These are phyloP conservation scores for Ctenochaetus hawaiiensis DNA, from an alignment of 2,797 vertebrate species.

Conservation along the genomic window DNA sequence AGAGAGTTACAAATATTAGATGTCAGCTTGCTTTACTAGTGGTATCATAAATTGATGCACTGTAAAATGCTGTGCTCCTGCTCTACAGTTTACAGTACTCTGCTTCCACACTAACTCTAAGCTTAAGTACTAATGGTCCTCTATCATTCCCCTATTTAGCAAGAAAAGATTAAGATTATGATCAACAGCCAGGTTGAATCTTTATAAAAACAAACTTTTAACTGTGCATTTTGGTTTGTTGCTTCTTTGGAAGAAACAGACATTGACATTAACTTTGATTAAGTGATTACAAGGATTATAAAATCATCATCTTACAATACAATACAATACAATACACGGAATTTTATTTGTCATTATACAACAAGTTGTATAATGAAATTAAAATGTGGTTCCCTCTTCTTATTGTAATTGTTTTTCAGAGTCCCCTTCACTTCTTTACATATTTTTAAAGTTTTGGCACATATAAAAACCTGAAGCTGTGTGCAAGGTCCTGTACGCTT, in stretches of 20 bases:
- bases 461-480: too few species aligned
- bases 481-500: too few species aligned
- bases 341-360: too few species aligned
- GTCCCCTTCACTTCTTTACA: not conserved
- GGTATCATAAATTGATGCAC: not conserved
- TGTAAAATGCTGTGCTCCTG: not conserved
- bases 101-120: not conserved
- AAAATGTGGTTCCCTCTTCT: too few species aligned
- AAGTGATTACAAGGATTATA: constrained; percentile 48
- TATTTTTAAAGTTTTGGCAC: too few species aligned
- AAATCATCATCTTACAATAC: too few species aligned
- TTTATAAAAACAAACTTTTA: constrained; percentile 6
- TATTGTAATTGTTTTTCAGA: not conserved
- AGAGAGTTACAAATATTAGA: not conserved
- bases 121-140: too few species aligned
- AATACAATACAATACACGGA: too few species aligned
- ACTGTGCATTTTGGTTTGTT: constrained; percentile 30
- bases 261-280: constrained; percentile 15
- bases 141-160: not conserved
- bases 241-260: constrained; percentile 16
- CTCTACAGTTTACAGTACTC: too few species aligned
- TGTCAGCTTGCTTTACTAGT: not conserved
- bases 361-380: too few species aligned
- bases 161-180: not conserved
- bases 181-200: constrained; percentile 7